Conservation (phyloP, 2,888 invertebrate species). For the Mesopsocus fuscifrons region DNA sequence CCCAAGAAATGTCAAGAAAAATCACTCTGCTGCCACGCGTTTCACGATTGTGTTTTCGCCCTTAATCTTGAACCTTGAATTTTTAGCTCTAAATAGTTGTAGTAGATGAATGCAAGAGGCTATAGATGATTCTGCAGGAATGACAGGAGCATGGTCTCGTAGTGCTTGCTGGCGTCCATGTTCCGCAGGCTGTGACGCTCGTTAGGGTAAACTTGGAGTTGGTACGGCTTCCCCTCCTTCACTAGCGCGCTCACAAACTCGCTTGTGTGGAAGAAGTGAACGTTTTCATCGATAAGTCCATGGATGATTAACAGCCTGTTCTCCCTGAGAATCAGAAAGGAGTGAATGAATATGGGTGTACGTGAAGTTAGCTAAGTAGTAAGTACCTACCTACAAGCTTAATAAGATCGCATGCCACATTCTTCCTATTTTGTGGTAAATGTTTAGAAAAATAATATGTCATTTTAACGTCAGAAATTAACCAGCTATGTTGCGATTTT, state of each 20-base stretch:
- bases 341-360: conserved; percentile 10
- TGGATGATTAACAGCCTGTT: conserved; percentile 87
- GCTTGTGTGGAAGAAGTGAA: conserved; percentile 93
- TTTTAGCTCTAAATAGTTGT: too few relatives aligned
- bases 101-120: too few relatives aligned
- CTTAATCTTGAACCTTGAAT: too few relatives aligned
- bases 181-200: conserved; percentile 91
- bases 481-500: too few relatives aligned
- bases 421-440: not conserved
- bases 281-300: conserved; percentile 96
- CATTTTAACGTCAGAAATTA: too few relatives aligned
- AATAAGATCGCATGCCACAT: too few relatives aligned
- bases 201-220: conserved; percentile 86
- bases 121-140: conserved; percentile 70
- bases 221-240: conserved; percentile 89
- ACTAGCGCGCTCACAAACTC: conserved; percentile 77
- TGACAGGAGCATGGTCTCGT: conserved; percentile 83
- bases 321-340: conserved; percentile 34
- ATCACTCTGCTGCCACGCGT: too few relatives aligned
- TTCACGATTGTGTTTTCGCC: too few relatives aligned
- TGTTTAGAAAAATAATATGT: too few relatives aligned
- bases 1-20: too few relatives aligned
- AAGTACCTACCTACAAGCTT: too few relatives aligned
- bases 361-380: too few relatives aligned
- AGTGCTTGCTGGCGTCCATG: conserved; percentile 87